Evolutionary conservation across 2,797 vertebrate species (phyloP).

Genomic region (Betta splendens): DNA sequence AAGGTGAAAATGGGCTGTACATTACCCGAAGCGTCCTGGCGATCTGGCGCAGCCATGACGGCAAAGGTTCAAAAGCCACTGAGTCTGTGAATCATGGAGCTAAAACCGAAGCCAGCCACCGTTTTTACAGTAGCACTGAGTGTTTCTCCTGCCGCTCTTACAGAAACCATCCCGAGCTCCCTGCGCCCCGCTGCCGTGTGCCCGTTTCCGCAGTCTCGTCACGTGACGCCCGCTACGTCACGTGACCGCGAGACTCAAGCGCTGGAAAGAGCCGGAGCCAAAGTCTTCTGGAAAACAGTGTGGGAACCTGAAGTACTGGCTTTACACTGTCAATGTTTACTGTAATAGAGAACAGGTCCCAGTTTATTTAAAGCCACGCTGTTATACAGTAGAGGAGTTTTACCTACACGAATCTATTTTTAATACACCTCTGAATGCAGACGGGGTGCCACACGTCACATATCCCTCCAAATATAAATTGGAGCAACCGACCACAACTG

Average conservation of each 20-base stretch:
- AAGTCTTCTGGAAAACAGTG: too few relatives aligned
- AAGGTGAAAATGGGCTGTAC: slow-evolving; percentile 2
- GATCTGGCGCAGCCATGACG: slow-evolving; percentile 65
- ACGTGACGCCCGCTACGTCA: slow-evolving; percentile 69
- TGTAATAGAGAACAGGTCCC: too few relatives aligned
- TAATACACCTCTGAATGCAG: too few relatives aligned
- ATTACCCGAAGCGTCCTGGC: slow-evolving; percentile 54
- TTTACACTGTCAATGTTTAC: too few relatives aligned
- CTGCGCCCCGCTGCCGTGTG: neutral
- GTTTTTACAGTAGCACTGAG: accelerated
- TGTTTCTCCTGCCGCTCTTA: neutral
- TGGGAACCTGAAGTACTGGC: too few relatives aligned
- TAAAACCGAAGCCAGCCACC: neutral
- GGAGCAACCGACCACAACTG: too few relatives aligned
- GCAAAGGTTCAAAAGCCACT: slow-evolving; percentile 18
- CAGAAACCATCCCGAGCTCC: neutral
- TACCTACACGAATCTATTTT: too few relatives aligned
- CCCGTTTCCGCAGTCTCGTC: slow-evolving; percentile 48
- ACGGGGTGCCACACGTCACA: too few relatives aligned
- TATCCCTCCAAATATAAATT: too few relatives aligned
- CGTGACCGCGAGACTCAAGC: slow-evolving; percentile 22
- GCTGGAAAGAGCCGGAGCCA: too few relatives aligned
- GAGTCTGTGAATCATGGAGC: neutral
- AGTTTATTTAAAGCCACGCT: too few relatives aligned
- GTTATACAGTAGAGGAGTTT: too few relatives aligned